These are phyloP conservation scores for Macquaria ambigua DNA, from an alignment of 2,113 vertebrate genomes.

Conservation along the genomic window DNA sequence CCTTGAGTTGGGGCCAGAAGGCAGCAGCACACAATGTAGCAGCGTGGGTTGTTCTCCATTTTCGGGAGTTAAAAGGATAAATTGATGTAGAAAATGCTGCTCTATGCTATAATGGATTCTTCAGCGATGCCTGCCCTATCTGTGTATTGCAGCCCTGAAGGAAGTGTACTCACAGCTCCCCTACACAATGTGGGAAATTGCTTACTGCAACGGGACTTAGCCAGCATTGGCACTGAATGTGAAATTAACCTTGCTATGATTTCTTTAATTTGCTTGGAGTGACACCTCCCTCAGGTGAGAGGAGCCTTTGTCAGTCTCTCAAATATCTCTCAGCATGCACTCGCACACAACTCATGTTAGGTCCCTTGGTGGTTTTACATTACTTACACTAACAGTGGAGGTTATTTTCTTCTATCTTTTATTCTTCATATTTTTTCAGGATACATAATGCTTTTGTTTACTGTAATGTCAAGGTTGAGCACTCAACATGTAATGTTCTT, in stretches of 20 bases:
- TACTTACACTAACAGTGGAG: constrained; percentile 16
- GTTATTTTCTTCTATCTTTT: constrained; percentile 12
- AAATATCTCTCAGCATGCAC: constrained; percentile 56
- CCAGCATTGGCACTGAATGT: constrained; percentile 74
- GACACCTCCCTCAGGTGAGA: constrained; percentile 75
- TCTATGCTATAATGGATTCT: constrained; percentile 82
- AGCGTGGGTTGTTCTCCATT: constrained; percentile 72
- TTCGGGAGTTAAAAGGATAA: constrained; percentile 79
- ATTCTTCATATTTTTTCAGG: neutral
- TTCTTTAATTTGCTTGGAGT: constrained; percentile 82
- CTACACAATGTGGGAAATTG: constrained; percentile 83
- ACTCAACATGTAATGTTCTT: constrained; percentile 37
- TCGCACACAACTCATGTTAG: constrained; percentile 6
- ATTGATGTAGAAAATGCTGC: constrained; percentile 79
- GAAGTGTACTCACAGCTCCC: constrained; percentile 75
- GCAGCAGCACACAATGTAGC: constrained; percentile 64
- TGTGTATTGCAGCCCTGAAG: constrained; percentile 83
- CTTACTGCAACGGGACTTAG: constrained; percentile 81
- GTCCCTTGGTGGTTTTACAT: constrained; percentile 26
- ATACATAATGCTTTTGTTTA: constrained; percentile 17
- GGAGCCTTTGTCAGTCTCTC: constrained; percentile 54
- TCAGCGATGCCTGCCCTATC: constrained; percentile 81
- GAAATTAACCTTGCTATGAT: constrained; percentile 84
- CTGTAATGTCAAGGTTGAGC: constrained; percentile 35
- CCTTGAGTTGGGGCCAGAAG: constrained; percentile 70